Conservation (phyloP, 2,888 invertebrate species). For the Polydrusus tereticollis region DNA sequence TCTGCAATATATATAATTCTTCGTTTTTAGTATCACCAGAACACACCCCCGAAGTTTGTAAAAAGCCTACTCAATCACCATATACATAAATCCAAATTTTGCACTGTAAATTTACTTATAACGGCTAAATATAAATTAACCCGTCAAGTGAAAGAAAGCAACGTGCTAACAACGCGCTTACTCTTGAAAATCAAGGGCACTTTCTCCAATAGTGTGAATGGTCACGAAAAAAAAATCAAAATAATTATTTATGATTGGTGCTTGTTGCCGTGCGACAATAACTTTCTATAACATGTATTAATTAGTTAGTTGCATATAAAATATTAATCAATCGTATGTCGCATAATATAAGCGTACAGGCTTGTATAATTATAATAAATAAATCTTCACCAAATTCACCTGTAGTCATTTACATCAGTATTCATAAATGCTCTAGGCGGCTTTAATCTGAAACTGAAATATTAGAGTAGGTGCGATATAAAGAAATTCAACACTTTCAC, state of each 20-base stretch:
- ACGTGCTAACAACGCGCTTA: background rate
- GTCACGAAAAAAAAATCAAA: background rate
- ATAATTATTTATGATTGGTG: conserved; percentile 3
- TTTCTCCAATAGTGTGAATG: conserved; percentile 14
- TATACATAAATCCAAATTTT: too few species aligned
- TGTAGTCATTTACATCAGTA: too few species aligned
- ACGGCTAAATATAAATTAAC: background rate
- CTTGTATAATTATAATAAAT: background rate
- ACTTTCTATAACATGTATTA: conserved; percentile 12
- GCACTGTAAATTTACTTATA: background rate
- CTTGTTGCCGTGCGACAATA: background rate
- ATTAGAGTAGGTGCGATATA: too few species aligned
- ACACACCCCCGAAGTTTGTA: too few species aligned
- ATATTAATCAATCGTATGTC: background rate
- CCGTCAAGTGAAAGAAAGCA: conserved; percentile 3
- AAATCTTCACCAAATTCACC: too few species aligned
- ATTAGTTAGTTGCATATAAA: background rate
- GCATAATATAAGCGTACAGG: background rate
- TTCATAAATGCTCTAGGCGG: too few species aligned
- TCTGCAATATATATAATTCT: too few species aligned
- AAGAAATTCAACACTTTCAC: too few species aligned
- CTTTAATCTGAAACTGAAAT: too few species aligned
- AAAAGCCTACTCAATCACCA: too few species aligned
- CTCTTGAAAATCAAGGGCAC: conserved; percentile 34
- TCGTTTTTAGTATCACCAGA: too few species aligned